These are phyloP conservation scores for Cynaeus angustus DNA, from an alignment of 2,888 invertebrate genomes.

Conservation along the genomic window DNA sequence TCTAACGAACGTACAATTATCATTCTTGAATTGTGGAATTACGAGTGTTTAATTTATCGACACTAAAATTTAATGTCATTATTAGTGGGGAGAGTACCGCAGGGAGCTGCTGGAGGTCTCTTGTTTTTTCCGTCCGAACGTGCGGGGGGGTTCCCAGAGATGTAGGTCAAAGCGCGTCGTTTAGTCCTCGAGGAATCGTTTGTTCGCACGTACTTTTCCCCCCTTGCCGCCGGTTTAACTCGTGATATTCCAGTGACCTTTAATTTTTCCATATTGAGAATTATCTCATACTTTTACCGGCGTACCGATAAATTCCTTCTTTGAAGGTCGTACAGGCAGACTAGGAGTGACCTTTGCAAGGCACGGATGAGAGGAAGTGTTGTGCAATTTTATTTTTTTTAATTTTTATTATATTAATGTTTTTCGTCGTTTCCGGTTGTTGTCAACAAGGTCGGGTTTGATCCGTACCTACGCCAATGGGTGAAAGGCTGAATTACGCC, in stretches of 20 bases:
- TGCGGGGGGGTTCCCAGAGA: too few relatives aligned
- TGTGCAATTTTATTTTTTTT: constrained; percentile 15
- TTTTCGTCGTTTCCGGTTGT: constrained; percentile 12
- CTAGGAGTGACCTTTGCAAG: constrained; percentile 5
- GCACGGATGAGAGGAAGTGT: constrained; percentile 15
- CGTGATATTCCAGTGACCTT: constrained; percentile 24
- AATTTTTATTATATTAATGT: constrained; percentile 6
- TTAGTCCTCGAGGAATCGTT: constrained; percentile 7
- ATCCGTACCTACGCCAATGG: constrained; percentile 30
- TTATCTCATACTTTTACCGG: constrained; percentile 15
- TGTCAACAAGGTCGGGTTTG: constrained; percentile 3
- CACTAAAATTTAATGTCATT: too few relatives aligned
- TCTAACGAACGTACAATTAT: too few relatives aligned
- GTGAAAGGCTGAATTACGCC: constrained; percentile 35
- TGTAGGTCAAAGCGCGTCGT: too few relatives aligned
- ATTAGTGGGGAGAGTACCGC: too few relatives aligned
- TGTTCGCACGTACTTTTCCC: constrained; percentile 14
- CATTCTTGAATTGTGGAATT: too few relatives aligned
- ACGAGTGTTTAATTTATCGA: too few relatives aligned
- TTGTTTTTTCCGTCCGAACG: too few relatives aligned
- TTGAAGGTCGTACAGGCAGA: constrained; percentile 21
- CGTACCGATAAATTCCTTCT: constrained; percentile 14
- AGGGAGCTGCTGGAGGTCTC: too few relatives aligned
- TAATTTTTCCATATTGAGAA: constrained; percentile 15
- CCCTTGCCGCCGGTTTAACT: constrained; percentile 1